A percentile compares a stretch with the other conserved stretches of the same genome.
phyloP scores from a whole-genome alignment of 2,113 vertebrate species.

The Enhydra lutris region DNA sequence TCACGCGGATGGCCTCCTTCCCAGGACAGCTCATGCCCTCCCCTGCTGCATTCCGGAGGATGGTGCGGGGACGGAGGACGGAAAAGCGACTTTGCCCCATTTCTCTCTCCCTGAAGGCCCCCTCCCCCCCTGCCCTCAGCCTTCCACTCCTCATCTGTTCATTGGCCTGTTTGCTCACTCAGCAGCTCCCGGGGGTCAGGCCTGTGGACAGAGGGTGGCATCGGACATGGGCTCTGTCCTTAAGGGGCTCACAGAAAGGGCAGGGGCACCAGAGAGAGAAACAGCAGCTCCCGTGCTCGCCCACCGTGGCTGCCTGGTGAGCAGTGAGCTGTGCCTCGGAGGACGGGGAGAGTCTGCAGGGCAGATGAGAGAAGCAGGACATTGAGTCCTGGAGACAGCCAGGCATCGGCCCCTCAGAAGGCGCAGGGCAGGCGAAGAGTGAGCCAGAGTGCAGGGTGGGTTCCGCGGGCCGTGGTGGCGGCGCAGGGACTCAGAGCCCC shows the following conservation, averaged over 20 bases:
- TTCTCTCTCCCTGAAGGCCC: neutral
- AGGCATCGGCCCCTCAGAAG: neutral
- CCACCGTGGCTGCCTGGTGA: fast-evolving
- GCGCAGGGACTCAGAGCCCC: fast-evolving
- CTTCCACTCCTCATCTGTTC: neutral
- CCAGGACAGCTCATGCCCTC: neutral
- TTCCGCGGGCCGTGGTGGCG: neutral
- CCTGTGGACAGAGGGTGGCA: neutral
- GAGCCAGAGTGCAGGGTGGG: fast-evolving
- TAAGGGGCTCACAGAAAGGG: neutral
- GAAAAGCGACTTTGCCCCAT: neutral
- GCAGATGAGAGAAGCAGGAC: neutral
- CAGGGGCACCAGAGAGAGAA: neutral
- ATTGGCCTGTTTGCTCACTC: neutral
- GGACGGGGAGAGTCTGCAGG: neutral
- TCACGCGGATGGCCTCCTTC: neutral
- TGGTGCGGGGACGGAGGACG: neutral
- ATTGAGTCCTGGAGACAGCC: neutral
- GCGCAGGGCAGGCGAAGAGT: fast-evolving
- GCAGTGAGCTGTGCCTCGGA: neutral
- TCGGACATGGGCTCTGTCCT: neutral
- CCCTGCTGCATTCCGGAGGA: neutral
- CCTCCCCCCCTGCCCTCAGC: neutral
- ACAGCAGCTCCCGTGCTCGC: fast-evolving
- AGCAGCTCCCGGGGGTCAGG: neutral